Evolutionary conservation across 2,888 invertebrate genomes (phyloP).

Genomic region (Nemoura dubitans): DNA sequence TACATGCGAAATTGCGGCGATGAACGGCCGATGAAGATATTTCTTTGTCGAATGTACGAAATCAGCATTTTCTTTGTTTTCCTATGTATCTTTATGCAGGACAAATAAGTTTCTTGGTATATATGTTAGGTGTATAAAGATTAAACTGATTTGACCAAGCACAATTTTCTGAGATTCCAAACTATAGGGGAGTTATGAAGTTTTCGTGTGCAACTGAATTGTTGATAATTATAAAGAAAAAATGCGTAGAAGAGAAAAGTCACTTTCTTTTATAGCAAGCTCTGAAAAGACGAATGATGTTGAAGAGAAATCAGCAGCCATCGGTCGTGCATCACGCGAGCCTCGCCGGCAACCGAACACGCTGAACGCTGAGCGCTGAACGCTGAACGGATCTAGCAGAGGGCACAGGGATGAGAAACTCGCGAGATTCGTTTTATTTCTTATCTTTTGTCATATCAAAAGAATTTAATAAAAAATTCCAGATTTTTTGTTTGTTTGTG

Average conservation of each 20-base stretch:
- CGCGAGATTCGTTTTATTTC: conserved; percentile 9
- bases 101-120: too few relatives aligned
- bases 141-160: too few relatives aligned
- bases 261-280: background rate
- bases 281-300: background rate
- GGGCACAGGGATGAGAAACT: background rate
- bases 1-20: background rate
- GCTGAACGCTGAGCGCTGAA: background rate
- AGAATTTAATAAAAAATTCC: conserved; percentile 26
- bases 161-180: too few relatives aligned
- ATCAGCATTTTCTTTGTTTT: background rate
- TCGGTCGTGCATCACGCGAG: conserved; percentile 5
- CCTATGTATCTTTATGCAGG: too few relatives aligned
- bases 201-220: background rate
- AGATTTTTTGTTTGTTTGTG: conserved; percentile 23
- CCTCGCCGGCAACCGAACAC: background rate
- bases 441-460: conserved; percentile 14
- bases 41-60: background rate
- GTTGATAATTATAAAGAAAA: background rate
- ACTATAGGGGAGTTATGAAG: too few relatives aligned
- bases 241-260: background rate
- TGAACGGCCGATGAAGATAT: background rate
- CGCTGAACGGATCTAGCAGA: too few relatives aligned
- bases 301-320: background rate
- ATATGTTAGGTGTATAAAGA: too few relatives aligned